Conservation (phyloP, 2,888 invertebrate species). For the Drosophila longiperda region DNA sequence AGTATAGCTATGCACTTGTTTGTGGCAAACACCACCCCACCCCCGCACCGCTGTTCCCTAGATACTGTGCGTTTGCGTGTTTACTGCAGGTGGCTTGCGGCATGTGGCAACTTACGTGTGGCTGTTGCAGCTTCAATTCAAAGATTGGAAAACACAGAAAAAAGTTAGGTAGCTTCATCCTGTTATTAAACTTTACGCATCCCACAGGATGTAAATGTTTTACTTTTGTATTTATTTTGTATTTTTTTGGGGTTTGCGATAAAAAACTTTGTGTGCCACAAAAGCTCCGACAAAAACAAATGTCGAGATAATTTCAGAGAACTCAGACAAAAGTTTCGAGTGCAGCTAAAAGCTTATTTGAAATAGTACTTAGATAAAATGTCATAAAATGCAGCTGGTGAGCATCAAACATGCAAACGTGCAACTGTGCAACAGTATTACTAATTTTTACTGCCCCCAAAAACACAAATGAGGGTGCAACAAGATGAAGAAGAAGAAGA, state of each 20-base stretch:
- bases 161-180: constrained; percentile 31
- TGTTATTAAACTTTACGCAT: constrained; percentile 37
- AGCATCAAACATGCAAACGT: constrained; percentile 23
- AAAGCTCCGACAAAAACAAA: constrained; percentile 33
- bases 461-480: background rate
- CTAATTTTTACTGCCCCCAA: constrained; percentile 34
- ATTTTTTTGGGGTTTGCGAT: constrained; percentile 28
- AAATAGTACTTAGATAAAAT: constrained; percentile 29
- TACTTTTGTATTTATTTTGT: constrained; percentile 2
- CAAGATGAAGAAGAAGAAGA: background rate
- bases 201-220: constrained; percentile 24
- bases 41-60: background rate
- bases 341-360: constrained; percentile 26
- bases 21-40: background rate
- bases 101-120: background rate
- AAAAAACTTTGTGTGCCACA: constrained; percentile 39
- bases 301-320: constrained; percentile 43
- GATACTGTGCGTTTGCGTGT: background rate
- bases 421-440: constrained; percentile 28
- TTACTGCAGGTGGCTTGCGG: constrained; percentile 14
- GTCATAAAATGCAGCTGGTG: constrained; percentile 52
- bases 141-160: constrained; percentile 41
- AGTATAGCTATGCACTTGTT: constrained; percentile 44
- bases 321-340: constrained; percentile 31
- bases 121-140: constrained; percentile 25